Evolutionary conservation across 2,797 vertebrate genomes (phyloP).

Genomic region (Crypturellus tataupa): DNA sequence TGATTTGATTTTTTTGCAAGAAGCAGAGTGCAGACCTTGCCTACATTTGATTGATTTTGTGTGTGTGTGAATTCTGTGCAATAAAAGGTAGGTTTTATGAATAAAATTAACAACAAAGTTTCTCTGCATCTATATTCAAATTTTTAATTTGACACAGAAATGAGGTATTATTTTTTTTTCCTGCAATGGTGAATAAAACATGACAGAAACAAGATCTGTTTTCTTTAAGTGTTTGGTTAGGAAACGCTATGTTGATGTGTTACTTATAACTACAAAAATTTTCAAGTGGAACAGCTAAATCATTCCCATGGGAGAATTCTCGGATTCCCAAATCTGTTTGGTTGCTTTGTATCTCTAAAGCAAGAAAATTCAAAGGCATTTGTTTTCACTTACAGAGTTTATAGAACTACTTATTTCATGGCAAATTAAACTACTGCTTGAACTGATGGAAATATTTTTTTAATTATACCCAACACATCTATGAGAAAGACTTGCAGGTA

Average conservation of each 20-base stretch:
- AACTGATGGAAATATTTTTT: slow-evolving; percentile 79
- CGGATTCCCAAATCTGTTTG: slow-evolving; percentile 67
- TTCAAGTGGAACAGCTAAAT: slow-evolving; percentile 33
- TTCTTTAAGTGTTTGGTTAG: slow-evolving; percentile 5
- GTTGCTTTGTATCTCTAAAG: slow-evolving; percentile 62
- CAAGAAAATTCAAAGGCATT: slow-evolving; percentile 67
- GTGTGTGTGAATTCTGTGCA: slow-evolving; percentile 4
- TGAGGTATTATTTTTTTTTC: not conserved
- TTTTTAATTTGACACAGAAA: slow-evolving; percentile 18
- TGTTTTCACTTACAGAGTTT: slow-evolving; percentile 76
- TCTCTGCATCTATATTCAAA: slow-evolving; percentile 5
- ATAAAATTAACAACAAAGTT: slow-evolving; percentile 6
- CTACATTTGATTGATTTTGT: not conserved
- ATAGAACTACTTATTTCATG: slow-evolving; percentile 79
- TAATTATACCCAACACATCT: slow-evolving; percentile 71
- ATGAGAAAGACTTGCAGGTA: slow-evolving; percentile 67
- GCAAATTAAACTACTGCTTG: slow-evolving; percentile 76
- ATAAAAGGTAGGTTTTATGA: slow-evolving; percentile 23
- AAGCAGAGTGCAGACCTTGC: slow-evolving; percentile 42
- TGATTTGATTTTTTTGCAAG: not conserved
- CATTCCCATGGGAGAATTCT: slow-evolving; percentile 34
- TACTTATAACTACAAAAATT: slow-evolving; percentile 41
- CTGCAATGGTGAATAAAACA: slow-evolving; percentile 30
- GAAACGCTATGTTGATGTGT: not conserved
- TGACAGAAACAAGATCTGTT: not conserved